Base-by-base conservation (phyloP, 1,140 invertebrate genomes). In the Megalonaias nervosa region DNA sequence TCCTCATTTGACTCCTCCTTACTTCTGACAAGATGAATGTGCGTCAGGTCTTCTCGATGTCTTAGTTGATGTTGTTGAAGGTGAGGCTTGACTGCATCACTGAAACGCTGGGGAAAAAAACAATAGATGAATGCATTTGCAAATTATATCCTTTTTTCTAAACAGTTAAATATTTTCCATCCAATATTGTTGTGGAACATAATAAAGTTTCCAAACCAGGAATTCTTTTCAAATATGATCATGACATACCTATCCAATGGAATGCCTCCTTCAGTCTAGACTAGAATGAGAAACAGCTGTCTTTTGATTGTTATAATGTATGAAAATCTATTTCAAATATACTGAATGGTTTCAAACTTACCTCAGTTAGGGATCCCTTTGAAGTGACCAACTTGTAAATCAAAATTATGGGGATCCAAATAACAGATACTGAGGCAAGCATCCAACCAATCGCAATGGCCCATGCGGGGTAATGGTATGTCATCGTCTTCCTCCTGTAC, bases 401-500 rank as follows among this genome's bases (percentile, higher is more conserved):
- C 69, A 86, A 81, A 72, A 87, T 71, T 48, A 88, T 72, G 19
- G 88, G 88, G 17, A 89, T 88, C 56, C 81, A 82, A 55, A 89
- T 74, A 26, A 88, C 82, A 15, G 88, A 86, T 15, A 81, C 72
- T 59, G 75, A 71, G 0, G 85, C 85, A 65, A 90, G 69, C 31
- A 66, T 77, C 89, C 89, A 90, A 61, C 89, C 89, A 21, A 89
- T 75, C 6, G 62, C 69, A 21, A 88, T 82, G 23, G 87, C 85
- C 88, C 88, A 90, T 57, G 67, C 59, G 3, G 89, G 89, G 74
- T 88, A 90, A 56, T 79, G 71, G 72, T 87, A 87, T 15, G 48
- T 77, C n/a, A 79, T 72, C 15, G 65, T 79, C 71, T 84, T 84
- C 16, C 91, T 90, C 69, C 93, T 92, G 68, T 88, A 88, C 16